Evolutionary conservation across 92 coral and sea anemone genomes (phyloP).

Genomic region (Metridium senile): DNA sequence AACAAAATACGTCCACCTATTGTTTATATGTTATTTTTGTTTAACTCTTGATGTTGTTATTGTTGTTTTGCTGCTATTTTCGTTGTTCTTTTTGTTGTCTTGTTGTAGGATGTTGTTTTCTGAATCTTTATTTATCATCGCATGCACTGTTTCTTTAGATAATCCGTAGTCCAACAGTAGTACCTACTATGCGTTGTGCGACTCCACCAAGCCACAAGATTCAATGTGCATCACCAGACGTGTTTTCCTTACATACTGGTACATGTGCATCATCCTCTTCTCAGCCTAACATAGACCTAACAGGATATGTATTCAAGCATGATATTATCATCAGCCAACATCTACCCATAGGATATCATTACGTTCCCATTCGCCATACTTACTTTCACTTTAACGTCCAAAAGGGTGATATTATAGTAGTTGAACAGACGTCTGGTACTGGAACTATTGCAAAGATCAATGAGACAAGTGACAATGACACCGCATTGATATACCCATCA

Average conservation of each 20-base stretch:
- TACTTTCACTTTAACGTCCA: slow-evolving; percentile 4
- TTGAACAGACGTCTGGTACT: background rate
- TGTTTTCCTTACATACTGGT: slow-evolving; percentile 8
- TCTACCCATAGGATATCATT: slow-evolving; percentile 31
- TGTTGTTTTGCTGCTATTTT: too few species aligned
- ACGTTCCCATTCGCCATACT: slow-evolving; percentile 2
- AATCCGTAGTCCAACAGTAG: background rate
- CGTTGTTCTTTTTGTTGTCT: too few species aligned
- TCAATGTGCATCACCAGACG: slow-evolving; percentile 4
- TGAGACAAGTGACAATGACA: background rate
- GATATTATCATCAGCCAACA: slow-evolving; percentile 21
- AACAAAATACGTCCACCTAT: too few species aligned
- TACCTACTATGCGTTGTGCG: background rate
- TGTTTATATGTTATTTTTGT: too few species aligned
- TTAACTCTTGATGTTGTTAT: too few species aligned
- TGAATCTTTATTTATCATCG: background rate
- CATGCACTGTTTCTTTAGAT: background rate
- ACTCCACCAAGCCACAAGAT: background rate
- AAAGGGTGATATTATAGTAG: slow-evolving; percentile 42
- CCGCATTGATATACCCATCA: slow-evolving; percentile 12
- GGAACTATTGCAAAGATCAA: slow-evolving; percentile 36
- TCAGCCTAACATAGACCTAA: background rate
- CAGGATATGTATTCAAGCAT: background rate
- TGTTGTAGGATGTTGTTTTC: too few species aligned
- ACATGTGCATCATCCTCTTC: slow-evolving; percentile 22